A percentile compares a stretch with the other conserved stretches of the same genome.
These are phyloP conservation scores for Parasteatoda tepidariorum DNA, from an alignment of 1,140 invertebrate species.

Conservation along the genomic window DNA sequence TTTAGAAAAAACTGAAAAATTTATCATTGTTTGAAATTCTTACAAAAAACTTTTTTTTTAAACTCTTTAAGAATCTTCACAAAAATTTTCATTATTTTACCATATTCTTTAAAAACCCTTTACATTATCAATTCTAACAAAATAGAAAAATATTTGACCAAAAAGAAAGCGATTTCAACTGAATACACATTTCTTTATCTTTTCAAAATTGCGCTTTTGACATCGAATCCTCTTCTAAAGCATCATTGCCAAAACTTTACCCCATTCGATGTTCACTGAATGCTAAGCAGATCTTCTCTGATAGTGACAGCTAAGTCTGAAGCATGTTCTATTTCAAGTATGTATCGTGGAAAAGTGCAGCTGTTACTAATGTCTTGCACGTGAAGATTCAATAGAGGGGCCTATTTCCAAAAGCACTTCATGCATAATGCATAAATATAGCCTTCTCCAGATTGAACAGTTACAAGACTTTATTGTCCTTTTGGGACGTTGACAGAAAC, in stretches of 20 bases:
- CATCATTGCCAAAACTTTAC: slow-evolving; percentile 9
- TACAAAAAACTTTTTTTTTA: too few relatives aligned
- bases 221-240: slow-evolving; percentile 17
- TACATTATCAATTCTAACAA: too few relatives aligned
- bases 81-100: too few relatives aligned
- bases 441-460: slow-evolving; percentile 18
- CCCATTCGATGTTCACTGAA: slow-evolving; percentile 18
- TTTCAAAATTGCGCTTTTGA: background rate
- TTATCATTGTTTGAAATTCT: too few relatives aligned
- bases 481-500: slow-evolving; percentile 22
- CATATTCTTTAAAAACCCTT: too few relatives aligned
- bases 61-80: too few relatives aligned
- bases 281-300: slow-evolving; percentile 38
- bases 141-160: background rate
- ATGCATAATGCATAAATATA: slow-evolving; percentile 55
- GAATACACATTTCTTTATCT: background rate
- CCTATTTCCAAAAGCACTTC: slow-evolving; percentile 12
- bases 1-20: too few relatives aligned
- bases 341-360: slow-evolving; percentile 32
- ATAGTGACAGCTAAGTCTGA: slow-evolving; percentile 19
- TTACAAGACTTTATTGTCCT: slow-evolving; percentile 54
- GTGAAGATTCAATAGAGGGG: slow-evolving; percentile 44
- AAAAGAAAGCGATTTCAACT: background rate
- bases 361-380: slow-evolving; percentile 50
- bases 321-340: slow-evolving; percentile 29